Evolutionary conservation across 2,797 vertebrate genomes (phyloP).

Genomic region (Macropodus opercularis): DNA sequence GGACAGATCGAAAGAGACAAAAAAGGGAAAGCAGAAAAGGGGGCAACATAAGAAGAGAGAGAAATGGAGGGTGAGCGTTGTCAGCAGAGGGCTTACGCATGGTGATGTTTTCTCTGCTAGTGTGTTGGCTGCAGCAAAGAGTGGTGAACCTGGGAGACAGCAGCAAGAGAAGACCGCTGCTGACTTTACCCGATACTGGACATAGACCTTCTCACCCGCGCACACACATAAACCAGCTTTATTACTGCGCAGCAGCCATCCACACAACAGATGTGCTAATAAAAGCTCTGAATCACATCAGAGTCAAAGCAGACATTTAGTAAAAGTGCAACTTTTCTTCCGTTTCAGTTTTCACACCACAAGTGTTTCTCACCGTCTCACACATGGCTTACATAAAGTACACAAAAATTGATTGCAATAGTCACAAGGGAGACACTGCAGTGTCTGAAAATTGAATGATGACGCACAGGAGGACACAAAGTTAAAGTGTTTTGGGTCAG

Average conservation of each 20-base stretch:
- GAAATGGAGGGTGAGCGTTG: conserved; percentile 56
- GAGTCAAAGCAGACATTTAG: conserved; percentile 48
- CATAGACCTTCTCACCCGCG: conserved; percentile 60
- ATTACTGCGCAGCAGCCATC: conserved; percentile 36
- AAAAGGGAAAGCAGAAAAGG: conserved; percentile 45
- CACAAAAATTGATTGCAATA: conserved; percentile 25
- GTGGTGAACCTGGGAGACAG: conserved; percentile 60
- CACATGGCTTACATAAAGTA: not conserved
- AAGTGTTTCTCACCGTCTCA: conserved; percentile 13
- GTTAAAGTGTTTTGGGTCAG: conserved; percentile 47
- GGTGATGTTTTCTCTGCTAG: conserved; percentile 80
- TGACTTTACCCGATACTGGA: conserved; percentile 79
- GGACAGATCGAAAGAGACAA: conserved; percentile 45
- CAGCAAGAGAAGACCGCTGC: conserved; percentile 62
- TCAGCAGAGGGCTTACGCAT: conserved; percentile 78
- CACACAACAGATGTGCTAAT: conserved; percentile 35
- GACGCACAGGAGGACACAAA: conserved; percentile 37
- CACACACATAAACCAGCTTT: conserved; percentile 35
- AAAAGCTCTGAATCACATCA: conserved; percentile 56
- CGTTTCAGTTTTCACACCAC: conserved; percentile 8
- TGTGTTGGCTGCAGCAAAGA: conserved; percentile 59
- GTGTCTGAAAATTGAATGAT: conserved; percentile 35
- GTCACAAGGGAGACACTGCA: conserved; percentile 42
- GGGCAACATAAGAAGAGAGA: conserved; percentile 54
- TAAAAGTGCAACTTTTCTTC: conserved; percentile 37